Evolutionary conservation across 2,797 vertebrate genomes (phyloP).

Genomic region (Allobates femoralis): DNA sequence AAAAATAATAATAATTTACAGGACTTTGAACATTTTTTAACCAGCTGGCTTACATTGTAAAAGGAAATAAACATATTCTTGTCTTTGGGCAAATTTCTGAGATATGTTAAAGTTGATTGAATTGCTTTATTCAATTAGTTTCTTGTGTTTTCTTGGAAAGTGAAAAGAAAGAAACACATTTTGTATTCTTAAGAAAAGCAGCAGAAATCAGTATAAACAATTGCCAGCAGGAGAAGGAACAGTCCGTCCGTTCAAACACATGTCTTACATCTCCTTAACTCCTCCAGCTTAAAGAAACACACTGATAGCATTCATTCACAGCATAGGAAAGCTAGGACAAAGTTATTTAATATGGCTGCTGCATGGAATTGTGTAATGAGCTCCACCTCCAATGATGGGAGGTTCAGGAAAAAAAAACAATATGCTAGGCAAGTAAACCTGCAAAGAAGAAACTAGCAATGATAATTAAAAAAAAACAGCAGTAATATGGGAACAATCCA

Average conservation of each 20-base stretch:
- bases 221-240: slow-evolving; percentile 61
- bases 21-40: not conserved
- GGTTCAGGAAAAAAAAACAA: not conserved
- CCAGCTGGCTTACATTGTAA: not conserved
- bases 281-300: slow-evolving; percentile 59
- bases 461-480: too few relatives aligned
- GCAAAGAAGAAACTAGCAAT: not conserved
- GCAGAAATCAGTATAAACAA: slow-evolving; percentile 62
- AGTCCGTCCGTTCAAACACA: slow-evolving; percentile 63
- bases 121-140: too few relatives aligned
- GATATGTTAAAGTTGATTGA: not conserved
- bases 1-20: not conserved
- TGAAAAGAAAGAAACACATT: slow-evolving; percentile 63
- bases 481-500: too few relatives aligned
- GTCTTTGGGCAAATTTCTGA: not conserved
- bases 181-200: slow-evolving; percentile 61
- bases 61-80: slow-evolving; percentile 7
- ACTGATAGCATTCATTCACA: slow-evolving; percentile 41
- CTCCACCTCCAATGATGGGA: not conserved
- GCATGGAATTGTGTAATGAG: slow-evolving; percentile 17
- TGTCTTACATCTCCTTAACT: slow-evolving; percentile 61
- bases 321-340: not conserved
- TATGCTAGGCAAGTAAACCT: not conserved
- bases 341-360: slow-evolving; percentile 38
- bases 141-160: slow-evolving; percentile 56